A percentile compares a stretch with the other conserved stretches of the same genome.
Evolutionary conservation across 2,888 invertebrate species (phyloP).

Genomic region (Cyaniris semiargus): DNA sequence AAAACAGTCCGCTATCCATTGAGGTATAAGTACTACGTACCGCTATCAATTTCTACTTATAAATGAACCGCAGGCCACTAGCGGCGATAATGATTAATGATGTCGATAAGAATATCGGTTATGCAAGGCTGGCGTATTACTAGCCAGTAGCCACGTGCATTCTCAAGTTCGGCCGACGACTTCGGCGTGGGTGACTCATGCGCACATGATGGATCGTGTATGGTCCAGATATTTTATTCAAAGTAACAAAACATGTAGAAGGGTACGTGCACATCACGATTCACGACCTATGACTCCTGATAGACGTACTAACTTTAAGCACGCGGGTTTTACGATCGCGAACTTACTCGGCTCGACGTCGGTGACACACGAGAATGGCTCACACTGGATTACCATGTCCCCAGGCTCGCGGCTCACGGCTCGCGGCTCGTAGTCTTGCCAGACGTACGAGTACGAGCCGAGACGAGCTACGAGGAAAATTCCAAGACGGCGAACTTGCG

Average conservation of each 20-base stretch:
- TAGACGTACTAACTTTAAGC: no score
- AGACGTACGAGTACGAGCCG: no score
- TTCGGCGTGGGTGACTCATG: background rate
- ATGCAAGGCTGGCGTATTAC: background rate
- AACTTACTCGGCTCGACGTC: no score
- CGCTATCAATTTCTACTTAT: background rate
- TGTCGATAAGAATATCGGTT: conserved; percentile 3
- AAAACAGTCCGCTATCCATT: background rate
- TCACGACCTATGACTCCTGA: no score
- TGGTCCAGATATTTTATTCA: background rate
- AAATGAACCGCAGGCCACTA: background rate
- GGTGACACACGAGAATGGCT: no score
- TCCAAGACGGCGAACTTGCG: no score
- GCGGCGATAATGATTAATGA: background rate
- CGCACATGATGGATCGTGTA: background rate
- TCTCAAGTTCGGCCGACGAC: conserved; percentile 7
- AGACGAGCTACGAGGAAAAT: no score
- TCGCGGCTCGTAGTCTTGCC: no score
- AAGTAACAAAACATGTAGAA: background rate
- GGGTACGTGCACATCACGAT: background rate
- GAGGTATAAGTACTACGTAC: no score
- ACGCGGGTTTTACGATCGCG: no score
- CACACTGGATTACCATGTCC: no score
- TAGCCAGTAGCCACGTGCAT: background rate
- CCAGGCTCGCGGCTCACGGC: no score